These are phyloP conservation scores for Chromis chromis DNA, from an alignment of 2,797 vertebrate genomes.

Conservation along the genomic window DNA sequence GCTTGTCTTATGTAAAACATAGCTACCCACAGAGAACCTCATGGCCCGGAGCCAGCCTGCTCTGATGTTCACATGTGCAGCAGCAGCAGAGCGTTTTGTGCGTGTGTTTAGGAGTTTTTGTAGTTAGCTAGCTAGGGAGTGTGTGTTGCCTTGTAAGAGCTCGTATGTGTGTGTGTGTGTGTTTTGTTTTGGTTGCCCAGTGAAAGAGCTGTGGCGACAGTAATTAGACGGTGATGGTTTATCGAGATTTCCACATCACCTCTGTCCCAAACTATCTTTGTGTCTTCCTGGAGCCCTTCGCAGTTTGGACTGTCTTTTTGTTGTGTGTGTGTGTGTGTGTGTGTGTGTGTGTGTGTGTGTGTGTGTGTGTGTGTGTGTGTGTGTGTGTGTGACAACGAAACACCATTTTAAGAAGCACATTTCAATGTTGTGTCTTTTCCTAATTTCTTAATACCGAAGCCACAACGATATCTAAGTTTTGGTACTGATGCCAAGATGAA, in stretches of 20 bases:
- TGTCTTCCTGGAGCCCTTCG: conserved; percentile 56
- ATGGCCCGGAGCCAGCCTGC: conserved; percentile 45
- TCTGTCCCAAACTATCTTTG: conserved; percentile 57
- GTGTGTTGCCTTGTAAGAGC: conserved; percentile 40
- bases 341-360: too few relatives aligned
- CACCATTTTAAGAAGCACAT: background rate
- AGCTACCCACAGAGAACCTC: conserved; percentile 51
- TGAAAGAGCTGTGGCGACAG: conserved; percentile 55
- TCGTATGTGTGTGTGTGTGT: conserved; percentile 24
- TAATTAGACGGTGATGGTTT: conserved; percentile 70
- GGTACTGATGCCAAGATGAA: background rate
- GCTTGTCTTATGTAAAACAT: conserved; percentile 71
- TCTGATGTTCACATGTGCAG: conserved; percentile 63
- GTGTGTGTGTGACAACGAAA: conserved; percentile 21
- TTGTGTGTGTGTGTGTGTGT: conserved; percentile 29
- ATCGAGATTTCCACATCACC: conserved; percentile 70
- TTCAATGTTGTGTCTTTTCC: too few relatives aligned
- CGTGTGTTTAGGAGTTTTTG: conserved; percentile 42
- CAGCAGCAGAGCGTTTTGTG: conserved; percentile 20
- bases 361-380: conserved; percentile 21
- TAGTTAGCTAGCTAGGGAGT: conserved; percentile 12
- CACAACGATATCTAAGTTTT: background rate
- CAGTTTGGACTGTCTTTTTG: conserved; percentile 55
- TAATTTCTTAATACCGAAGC: background rate
- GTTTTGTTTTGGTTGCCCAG: conserved; percentile 58